These are phyloP conservation scores for Oreochromis mossambicus DNA, from an alignment of 2,797 vertebrate species.

Conservation along the genomic window DNA sequence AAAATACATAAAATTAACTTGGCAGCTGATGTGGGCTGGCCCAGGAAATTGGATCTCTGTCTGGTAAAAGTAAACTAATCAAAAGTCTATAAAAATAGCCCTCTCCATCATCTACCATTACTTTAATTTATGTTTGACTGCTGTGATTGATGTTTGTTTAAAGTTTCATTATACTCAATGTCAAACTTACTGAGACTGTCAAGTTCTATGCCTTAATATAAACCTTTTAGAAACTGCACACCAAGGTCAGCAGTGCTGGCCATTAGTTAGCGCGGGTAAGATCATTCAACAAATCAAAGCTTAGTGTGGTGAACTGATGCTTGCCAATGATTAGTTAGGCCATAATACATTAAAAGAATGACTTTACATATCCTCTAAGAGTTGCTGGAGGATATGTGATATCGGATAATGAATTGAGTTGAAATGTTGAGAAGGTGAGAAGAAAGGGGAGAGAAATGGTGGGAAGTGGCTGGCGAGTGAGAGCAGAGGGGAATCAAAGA, in stretches of 20 bases:
- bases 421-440: slow-evolving; percentile 7
- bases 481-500: slow-evolving; percentile 11
- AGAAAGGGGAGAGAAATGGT: not conserved
- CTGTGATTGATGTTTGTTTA: not conserved
- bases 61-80: slow-evolving; percentile 8
- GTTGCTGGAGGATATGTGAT: slow-evolving; percentile 8
- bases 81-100: not conserved
- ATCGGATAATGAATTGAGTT: slow-evolving; percentile 26
- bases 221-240: not conserved
- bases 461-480: not conserved
- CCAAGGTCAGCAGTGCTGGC: not conserved
- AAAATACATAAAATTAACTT: not conserved
- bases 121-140: not conserved
- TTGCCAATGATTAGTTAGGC: not conserved
- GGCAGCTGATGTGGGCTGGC: not conserved
- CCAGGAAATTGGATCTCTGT: not conserved
- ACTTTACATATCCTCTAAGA: slow-evolving; percentile 25
- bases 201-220: not conserved
- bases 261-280: not conserved
- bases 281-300: slow-evolving; percentile 2
- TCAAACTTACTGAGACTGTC: not conserved
- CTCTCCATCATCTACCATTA: not conserved
- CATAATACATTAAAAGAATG: not conserved
- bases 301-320: not conserved
- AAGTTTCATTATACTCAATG: not conserved